Percentiles rank a stretch among this genome's conserved stretches.
phyloP scores from a whole-genome alignment of 2,888 invertebrate species.

The Petrophora chlorosata region DNA sequence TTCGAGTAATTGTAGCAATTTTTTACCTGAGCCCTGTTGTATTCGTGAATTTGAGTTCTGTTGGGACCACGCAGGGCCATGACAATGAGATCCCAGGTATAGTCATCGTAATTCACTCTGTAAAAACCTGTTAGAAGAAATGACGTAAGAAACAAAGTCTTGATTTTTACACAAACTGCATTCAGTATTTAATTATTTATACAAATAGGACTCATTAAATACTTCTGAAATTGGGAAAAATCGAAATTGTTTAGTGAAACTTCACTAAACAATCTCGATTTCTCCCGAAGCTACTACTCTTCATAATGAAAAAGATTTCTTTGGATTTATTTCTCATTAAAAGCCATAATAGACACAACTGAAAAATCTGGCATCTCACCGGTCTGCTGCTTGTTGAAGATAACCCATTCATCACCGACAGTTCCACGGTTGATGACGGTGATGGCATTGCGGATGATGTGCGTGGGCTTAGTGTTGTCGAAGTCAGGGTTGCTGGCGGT shows the following conservation, averaged over 20 bases:
- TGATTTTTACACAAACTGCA: background rate
- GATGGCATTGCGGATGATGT: constrained; percentile 56
- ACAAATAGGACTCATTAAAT: too few relatives aligned
- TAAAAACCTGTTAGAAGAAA: constrained; percentile 82
- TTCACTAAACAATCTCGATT: too few relatives aligned
- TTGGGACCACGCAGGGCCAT: constrained; percentile 61
- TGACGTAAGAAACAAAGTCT: background rate
- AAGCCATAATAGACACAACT: too few relatives aligned
- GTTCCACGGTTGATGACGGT: constrained; percentile 58
- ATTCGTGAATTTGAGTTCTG: constrained; percentile 79
- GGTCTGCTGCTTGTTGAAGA: constrained; percentile 85
- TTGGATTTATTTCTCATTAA: too few relatives aligned
- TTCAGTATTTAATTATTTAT: background rate
- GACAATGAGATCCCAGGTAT: constrained; percentile 81
- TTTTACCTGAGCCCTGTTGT: constrained; percentile 88
- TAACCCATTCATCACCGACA: constrained; percentile 79
- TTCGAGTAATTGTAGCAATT: background rate
- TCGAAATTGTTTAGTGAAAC: too few relatives aligned
- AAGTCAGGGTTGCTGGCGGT: constrained; percentile 71
- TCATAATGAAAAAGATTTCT: too few relatives aligned
- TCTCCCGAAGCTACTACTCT: too few relatives aligned
- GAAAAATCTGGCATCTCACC: constrained; percentile 60
- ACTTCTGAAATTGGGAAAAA: too few relatives aligned
- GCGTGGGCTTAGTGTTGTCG: constrained; percentile 66
- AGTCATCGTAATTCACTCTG: constrained; percentile 86